Evolutionary conservation across 2,888 invertebrate species (phyloP).

Genomic region (Pherbina coryleti): DNA sequence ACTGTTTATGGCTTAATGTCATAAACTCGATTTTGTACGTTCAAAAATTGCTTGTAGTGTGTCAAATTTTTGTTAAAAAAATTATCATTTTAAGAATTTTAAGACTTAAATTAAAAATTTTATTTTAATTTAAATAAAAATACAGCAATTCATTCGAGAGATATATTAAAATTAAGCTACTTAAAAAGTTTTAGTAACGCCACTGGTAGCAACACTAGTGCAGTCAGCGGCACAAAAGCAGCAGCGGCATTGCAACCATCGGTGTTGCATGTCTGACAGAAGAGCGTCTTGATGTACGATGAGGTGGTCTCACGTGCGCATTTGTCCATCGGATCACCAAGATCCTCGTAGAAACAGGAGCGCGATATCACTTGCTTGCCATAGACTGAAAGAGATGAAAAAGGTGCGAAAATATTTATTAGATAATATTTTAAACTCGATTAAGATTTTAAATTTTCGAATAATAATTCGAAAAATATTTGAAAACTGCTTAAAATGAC

Average conservation of each 20-base stretch:
- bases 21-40: conserved; percentile 1
- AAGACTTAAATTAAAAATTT: conserved; percentile 33
- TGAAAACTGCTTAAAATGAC: neutral
- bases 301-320: conserved; percentile 66
- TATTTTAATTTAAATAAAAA: conserved; percentile 35
- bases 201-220: conserved; percentile 56
- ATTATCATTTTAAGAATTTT: neutral
- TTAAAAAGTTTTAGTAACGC: conserved; percentile 40
- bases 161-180: conserved; percentile 31
- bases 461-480: neutral
- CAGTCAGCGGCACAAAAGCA: conserved; percentile 55
- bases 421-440: too few species aligned
- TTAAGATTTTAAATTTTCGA: too few species aligned
- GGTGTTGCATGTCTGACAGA: conserved; percentile 67
- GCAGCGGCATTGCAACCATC: conserved; percentile 68
- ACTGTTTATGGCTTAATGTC: neutral
- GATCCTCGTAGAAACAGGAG: conserved; percentile 68
- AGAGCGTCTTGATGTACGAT: conserved; percentile 67
- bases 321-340: conserved; percentile 65
- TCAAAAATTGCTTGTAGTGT: neutral
- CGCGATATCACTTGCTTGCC: conserved; percentile 68
- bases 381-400: conserved; percentile 62
- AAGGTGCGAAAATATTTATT: neutral
- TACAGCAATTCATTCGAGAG: conserved; percentile 33
- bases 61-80: neutral